Base-by-base conservation (phyloP, 2,888 invertebrate species). In the Argyresthia goedartella region DNA sequence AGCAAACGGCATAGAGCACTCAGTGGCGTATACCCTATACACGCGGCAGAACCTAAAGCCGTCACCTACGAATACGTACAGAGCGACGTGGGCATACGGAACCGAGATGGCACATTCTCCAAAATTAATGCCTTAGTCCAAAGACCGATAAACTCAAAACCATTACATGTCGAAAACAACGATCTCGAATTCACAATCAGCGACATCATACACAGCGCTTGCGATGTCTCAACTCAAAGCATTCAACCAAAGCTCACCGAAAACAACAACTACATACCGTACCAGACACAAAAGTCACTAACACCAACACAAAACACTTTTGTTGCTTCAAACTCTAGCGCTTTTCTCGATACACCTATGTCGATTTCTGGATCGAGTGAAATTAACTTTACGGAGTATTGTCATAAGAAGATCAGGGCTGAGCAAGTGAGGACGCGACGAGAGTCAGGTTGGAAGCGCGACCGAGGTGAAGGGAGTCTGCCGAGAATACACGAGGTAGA, bases 111-210 rank as follows among this genome's bases (percentile, higher is more conserved):
- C 1, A 68, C 64, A 1, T 51, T 73, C 7, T 59, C 74, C 0
- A 71, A 69, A 63, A 63, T 81, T 1, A 77, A 74, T 33, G 76
- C 77, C 0, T 52, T 75, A 3, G 60, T 76, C n/a, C 72, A 70
- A 53, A 76, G 67, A 57, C 56, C 63, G 13, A 36, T 3, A 9
- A 35, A 15, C 13, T n/a, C n/a, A n/a, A 15, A 48, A 11, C 47
- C 47, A 33, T 34, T 11, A 33, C 33, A 13, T 11, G 4, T 7
- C n/a, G 25, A 8, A 53, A 52, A 6, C 25, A 25, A 25, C 16
- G 36, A 52, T 25, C 39, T 49, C 8, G 35, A 55, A 56, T 9
- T 34, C 10, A 45, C 25, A 56, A 36, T 44, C 25, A 2, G 25
- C 3, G 11, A 35, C 14, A 42, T 25, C 2, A 33, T 15, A 42